phyloP scores from a whole-genome alignment of 1,140 invertebrate genomes.

The Hormaphis cornu region DNA sequence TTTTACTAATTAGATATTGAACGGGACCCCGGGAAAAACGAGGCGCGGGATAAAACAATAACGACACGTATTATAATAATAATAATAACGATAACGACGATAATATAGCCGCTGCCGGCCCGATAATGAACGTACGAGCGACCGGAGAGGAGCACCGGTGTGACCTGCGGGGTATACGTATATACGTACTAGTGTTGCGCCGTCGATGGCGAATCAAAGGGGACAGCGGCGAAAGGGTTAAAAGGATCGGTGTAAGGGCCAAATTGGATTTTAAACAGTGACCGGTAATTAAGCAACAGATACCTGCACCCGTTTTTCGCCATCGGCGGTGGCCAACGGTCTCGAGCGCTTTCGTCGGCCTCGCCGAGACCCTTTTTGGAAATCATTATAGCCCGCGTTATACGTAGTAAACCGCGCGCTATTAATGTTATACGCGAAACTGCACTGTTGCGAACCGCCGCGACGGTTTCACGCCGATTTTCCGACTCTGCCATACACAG shows the following conservation, averaged over 20 bases:
- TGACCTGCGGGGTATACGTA: no score
- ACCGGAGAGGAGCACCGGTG: no score
- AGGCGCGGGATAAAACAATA: no score
- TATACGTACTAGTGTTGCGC: no score
- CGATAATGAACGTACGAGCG: slow-evolving; percentile 13
- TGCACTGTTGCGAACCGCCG: neutral
- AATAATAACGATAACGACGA: neutral
- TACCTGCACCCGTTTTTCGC: slow-evolving; percentile 1
- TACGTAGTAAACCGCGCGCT: neutral
- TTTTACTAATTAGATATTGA: neutral
- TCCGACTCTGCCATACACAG: slow-evolving; percentile 1
- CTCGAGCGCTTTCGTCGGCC: neutral
- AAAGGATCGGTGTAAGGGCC: slow-evolving; percentile 19
- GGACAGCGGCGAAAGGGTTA: slow-evolving; percentile 15
- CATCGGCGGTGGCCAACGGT: neutral
- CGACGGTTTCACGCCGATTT: slow-evolving; percentile 6
- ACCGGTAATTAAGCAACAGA: slow-evolving; percentile 32
- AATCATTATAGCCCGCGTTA: slow-evolving; percentile 29
- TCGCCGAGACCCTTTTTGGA: neutral
- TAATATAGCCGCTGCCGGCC: neutral
- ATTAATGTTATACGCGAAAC: neutral
- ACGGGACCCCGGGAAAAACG: neutral
- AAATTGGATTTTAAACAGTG: slow-evolving; percentile 32
- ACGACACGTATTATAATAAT: neutral
- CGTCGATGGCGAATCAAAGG: slow-evolving; percentile 27